A percentile compares a stretch with the other conserved stretches of the same genome.
These are phyloP conservation scores for Dorcus hopei DNA, from an alignment of 2,888 invertebrate species.

Conservation along the genomic window DNA sequence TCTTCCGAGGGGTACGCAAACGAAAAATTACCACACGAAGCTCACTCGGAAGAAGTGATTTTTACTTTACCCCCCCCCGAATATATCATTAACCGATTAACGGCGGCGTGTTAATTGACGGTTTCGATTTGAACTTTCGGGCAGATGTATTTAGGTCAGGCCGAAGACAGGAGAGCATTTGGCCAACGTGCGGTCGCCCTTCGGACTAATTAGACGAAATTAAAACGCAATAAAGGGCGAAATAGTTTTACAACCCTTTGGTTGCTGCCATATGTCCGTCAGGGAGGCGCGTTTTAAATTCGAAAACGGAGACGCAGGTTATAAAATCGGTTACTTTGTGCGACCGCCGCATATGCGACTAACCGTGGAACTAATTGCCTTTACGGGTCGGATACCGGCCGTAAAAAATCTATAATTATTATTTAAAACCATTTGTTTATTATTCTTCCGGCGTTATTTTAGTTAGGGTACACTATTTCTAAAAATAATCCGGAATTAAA, in stretches of 20 bases:
- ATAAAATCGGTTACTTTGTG: constrained; percentile 29
- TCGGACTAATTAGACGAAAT: constrained; percentile 15
- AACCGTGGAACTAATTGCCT: constrained; percentile 32
- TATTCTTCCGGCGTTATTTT: constrained; percentile 11
- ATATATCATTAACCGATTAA: too few relatives aligned
- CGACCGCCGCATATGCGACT: constrained; percentile 24
- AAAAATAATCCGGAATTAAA: constrained; percentile 1
- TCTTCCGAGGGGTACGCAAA: too few relatives aligned
- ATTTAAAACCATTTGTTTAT: constrained; percentile 18
- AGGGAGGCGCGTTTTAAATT: constrained; percentile 25
- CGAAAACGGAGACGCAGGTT: constrained; percentile 21
- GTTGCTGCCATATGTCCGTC: constrained; percentile 23
- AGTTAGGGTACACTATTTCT: constrained; percentile 8
- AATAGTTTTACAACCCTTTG: constrained; percentile 29
- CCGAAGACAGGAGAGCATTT: constrained; percentile 2
- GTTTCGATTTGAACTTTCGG: too few relatives aligned
- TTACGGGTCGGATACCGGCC: constrained; percentile 9
- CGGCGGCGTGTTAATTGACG: too few relatives aligned
- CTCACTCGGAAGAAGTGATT: too few relatives aligned
- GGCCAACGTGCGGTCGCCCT: constrained; percentile 1
- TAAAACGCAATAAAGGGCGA: constrained; percentile 28
- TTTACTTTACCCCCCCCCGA: too few relatives aligned
- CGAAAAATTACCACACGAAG: too few relatives aligned
- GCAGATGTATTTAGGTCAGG: too few relatives aligned
- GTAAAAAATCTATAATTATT: constrained; percentile 18